phyloP scores from a whole-genome alignment of 1,140 invertebrate genomes.

The Halesus radiatus region DNA sequence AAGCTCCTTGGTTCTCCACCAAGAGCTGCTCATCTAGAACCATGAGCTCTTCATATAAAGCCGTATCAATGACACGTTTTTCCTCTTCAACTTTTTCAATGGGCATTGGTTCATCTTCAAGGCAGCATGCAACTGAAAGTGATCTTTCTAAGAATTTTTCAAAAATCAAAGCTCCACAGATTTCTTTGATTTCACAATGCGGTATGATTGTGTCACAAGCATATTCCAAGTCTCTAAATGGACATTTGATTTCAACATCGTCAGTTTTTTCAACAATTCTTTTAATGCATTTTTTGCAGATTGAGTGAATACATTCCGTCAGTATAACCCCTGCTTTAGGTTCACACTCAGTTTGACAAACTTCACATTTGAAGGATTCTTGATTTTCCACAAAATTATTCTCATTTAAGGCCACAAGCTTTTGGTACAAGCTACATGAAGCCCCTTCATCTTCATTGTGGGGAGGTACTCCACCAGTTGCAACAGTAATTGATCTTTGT shows the following conservation, averaged over 20 bases:
- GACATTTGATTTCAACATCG: conserved; percentile 82
- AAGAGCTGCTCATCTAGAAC: background rate
- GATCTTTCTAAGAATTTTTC: background rate
- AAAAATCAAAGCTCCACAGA: conserved; percentile 60
- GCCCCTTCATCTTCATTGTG: too few species aligned
- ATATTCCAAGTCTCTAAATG: conserved; percentile 82
- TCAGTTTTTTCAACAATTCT: conserved; percentile 84
- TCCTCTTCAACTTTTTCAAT: too few species aligned
- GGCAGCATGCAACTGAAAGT: background rate
- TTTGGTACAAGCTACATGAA: too few species aligned
- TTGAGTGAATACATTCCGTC: conserved; percentile 90
- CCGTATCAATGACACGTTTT: background rate
- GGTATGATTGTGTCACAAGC: conserved; percentile 84
- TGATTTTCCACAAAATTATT: too few species aligned
- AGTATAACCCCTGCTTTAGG: conserved; percentile 82
- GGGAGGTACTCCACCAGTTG: too few species aligned
- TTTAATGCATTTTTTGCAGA: conserved; percentile 84
- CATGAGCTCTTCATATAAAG: background rate
- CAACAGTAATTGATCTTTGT: background rate
- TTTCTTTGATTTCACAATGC: conserved; percentile 89
- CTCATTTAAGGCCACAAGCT: too few species aligned
- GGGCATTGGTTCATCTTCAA: too few species aligned
- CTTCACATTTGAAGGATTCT: conserved; percentile 81
- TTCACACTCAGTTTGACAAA: conserved; percentile 84
- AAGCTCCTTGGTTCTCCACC: background rate